Conservation (phyloP, 2,797 vertebrate genomes). For the Diplodus puntazzo region DNA sequence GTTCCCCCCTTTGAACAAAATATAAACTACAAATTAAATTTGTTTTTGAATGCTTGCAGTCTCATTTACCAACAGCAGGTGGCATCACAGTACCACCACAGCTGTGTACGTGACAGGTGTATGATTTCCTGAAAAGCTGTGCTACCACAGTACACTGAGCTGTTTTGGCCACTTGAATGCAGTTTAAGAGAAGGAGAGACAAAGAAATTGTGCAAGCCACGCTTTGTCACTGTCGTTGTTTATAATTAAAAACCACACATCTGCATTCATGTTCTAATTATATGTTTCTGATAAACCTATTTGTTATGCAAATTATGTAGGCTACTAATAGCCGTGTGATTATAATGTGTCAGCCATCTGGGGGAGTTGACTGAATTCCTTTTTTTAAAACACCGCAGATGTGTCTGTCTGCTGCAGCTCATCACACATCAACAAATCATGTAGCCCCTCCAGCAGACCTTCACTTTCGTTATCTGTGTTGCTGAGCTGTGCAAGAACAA, state of each 20-base stretch:
- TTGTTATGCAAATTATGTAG: neutral
- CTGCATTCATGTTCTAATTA: neutral
- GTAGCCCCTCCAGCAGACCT: neutral
- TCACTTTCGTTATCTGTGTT: neutral
- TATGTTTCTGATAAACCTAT: too few species aligned
- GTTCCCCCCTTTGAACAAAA: too few species aligned
- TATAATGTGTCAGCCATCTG: neutral
- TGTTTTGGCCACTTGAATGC: neutral
- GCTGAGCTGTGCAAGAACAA: neutral
- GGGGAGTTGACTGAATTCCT: too few species aligned
- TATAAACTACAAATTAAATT: too few species aligned
- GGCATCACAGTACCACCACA: neutral
- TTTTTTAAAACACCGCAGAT: neutral
- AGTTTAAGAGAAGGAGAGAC: too few species aligned
- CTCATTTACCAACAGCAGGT: conserved; percentile 35
- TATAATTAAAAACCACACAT: too few species aligned
- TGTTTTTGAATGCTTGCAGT: neutral
- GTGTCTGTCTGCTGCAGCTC: neutral
- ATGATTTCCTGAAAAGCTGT: neutral
- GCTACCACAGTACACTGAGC: conserved; percentile 3
- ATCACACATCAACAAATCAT: neutral
- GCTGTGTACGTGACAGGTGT: neutral
- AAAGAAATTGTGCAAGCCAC: too few species aligned
- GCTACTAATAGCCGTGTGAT: neutral
- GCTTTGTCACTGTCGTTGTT: too few species aligned